phyloP scores from a whole-genome alignment of 92 coral and sea anemone species.

The Paramuricea clavata region DNA sequence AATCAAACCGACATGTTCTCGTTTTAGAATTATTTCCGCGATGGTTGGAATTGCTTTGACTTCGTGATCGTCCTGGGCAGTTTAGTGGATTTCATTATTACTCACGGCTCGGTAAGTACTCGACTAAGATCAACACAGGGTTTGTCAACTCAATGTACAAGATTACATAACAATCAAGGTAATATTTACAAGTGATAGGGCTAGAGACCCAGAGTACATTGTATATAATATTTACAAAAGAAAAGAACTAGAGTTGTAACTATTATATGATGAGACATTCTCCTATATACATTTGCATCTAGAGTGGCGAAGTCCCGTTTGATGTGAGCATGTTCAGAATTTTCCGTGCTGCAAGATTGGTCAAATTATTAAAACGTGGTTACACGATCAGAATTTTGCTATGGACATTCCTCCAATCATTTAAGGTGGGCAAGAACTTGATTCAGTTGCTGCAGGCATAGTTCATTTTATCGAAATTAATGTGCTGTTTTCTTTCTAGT shows the following conservation, averaged over 20 bases:
- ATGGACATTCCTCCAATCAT: constrained; percentile 98
- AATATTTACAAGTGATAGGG: too few relatives aligned
- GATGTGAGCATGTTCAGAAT: constrained; percentile 95
- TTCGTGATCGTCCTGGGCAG: constrained; percentile 87
- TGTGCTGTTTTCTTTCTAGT: constrained; percentile 59
- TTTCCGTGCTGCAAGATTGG: constrained; percentile 95
- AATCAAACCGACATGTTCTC: background rate
- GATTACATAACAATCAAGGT: too few relatives aligned
- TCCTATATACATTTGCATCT: background rate
- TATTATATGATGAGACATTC: too few relatives aligned
- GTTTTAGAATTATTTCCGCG: constrained; percentile 84
- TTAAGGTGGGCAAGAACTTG: constrained; percentile 70
- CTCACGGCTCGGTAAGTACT: constrained; percentile 53
- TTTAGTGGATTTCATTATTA: constrained; percentile 70
- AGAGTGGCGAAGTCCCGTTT: constrained; percentile 68
- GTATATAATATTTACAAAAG: too few relatives aligned
- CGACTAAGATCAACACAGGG: too few relatives aligned
- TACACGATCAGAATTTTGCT: constrained; percentile 93
- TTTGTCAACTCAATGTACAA: too few relatives aligned
- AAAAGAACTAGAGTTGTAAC: background rate
- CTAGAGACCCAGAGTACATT: too few relatives aligned
- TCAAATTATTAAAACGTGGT: constrained; percentile 89
- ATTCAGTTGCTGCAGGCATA: background rate
- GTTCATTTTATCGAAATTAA: background rate
- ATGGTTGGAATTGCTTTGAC: constrained; percentile 85